A percentile compares a stretch with the other conserved stretches of the same genome.
Conservation (phyloP, 2,113 vertebrate genomes). For the Tamias sibiricus region DNA sequence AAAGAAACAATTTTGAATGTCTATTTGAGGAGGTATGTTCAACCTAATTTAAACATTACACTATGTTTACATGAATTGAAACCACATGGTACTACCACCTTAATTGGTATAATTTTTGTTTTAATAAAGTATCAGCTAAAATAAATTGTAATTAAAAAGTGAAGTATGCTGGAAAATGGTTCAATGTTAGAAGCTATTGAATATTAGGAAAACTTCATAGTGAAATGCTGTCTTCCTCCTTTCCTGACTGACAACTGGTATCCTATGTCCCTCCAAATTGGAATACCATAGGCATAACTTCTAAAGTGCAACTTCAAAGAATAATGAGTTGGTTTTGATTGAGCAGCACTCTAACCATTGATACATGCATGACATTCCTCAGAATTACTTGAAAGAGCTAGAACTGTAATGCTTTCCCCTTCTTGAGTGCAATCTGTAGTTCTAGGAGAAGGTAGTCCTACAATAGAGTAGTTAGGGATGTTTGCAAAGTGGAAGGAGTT, state of each 20-base stretch:
- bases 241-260: background rate
- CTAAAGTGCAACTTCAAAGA: background rate
- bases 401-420: background rate
- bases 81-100: background rate
- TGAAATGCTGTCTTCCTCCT: background rate
- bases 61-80: background rate
- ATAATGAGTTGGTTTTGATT: background rate
- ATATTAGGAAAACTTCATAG: background rate
- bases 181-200: background rate
- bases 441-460: background rate
- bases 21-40: background rate
- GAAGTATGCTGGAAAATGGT: background rate
- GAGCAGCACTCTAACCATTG: background rate
- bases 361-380: background rate
- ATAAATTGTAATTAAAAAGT: background rate
- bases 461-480: background rate
- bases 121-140: background rate
- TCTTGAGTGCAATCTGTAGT: background rate
- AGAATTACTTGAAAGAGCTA: background rate
- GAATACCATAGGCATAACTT: background rate
- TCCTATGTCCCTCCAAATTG: background rate
- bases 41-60: background rate
- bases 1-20: background rate
- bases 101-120: too few species aligned
- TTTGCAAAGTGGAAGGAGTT: background rate